phyloP scores from a whole-genome alignment of 2,113 vertebrate species.

The Syngnathus scovelli region DNA sequence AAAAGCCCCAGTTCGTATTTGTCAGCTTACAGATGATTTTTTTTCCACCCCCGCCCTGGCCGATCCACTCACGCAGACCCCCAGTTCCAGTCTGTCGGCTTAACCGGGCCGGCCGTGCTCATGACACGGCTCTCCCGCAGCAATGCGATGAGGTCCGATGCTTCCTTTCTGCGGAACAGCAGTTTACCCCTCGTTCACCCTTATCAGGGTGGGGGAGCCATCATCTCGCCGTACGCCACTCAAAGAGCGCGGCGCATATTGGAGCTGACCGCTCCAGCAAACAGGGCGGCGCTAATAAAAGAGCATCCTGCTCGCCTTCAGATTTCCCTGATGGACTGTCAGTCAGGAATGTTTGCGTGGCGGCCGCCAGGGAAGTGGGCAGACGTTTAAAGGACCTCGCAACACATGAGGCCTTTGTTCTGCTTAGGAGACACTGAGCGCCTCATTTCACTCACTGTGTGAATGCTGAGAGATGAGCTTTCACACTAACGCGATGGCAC shows the following conservation, averaged over 20 bases:
- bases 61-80: conserved; percentile 39
- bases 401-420: conserved; percentile 65
- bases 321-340: conserved; percentile 77
- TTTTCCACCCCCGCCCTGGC: not conserved
- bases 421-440: conserved; percentile 52
- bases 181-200: conserved; percentile 73
- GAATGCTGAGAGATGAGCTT: conserved; percentile 3
- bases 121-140: conserved; percentile 65
- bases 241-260: conserved; percentile 54
- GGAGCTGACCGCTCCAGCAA: conserved; percentile 73
- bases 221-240: conserved; percentile 66
- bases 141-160: conserved; percentile 72
- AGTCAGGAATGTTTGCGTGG: conserved; percentile 75
- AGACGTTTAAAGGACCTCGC: conserved; percentile 55
- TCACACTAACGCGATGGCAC: not conserved
- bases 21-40: conserved; percentile 54
- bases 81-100: conserved; percentile 54
- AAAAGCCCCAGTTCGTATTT: conserved; percentile 39
- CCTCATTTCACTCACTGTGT: conserved; percentile 5
- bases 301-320: conserved; percentile 73
- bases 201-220: conserved; percentile 64
- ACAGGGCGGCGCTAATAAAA: conserved; percentile 72
- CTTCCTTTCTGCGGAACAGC: conserved; percentile 73
- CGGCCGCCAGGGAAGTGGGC: conserved; percentile 58
- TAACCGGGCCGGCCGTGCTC: conserved; percentile 21